phyloP scores from a whole-genome alignment of 2,113 vertebrate genomes.

The Notothenia rossii region DNA sequence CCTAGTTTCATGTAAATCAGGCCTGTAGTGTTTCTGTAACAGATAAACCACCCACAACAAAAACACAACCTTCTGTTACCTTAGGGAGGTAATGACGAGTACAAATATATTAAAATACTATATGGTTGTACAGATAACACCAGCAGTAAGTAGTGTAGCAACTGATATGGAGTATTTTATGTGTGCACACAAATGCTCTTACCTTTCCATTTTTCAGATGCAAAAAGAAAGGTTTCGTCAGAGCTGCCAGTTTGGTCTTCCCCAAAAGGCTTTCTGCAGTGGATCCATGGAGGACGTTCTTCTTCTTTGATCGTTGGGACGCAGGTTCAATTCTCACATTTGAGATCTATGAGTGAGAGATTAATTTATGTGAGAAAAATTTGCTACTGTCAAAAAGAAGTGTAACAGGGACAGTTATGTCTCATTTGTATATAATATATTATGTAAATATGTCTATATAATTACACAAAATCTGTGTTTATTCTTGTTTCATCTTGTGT shows the following conservation, averaged over 20 bases:
- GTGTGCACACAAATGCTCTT: conserved; percentile 50
- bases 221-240: conserved; percentile 90
- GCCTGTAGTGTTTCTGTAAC: too few species aligned
- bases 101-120: neutral
- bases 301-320: conserved; percentile 80
- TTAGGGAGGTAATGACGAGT: neutral
- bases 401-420: too few species aligned
- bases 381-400: neutral
- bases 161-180: neutral
- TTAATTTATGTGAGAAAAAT: neutral
- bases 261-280: conserved; percentile 85
- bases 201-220: conserved; percentile 94
- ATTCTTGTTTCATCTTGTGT: too few species aligned
- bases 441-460: too few species aligned
- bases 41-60: too few species aligned
- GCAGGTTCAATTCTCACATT: conserved; percentile 87
- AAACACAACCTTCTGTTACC: too few species aligned
- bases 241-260: conserved; percentile 83
- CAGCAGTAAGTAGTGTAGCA: neutral
- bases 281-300: conserved; percentile 89
- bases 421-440: too few species aligned
- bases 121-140: neutral
- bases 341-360: conserved; percentile 85
- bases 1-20: too few species aligned
- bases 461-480: too few species aligned